Evolutionary conservation across 2,113 vertebrate genomes (phyloP).

Genomic region (Cynocephalus volans): DNA sequence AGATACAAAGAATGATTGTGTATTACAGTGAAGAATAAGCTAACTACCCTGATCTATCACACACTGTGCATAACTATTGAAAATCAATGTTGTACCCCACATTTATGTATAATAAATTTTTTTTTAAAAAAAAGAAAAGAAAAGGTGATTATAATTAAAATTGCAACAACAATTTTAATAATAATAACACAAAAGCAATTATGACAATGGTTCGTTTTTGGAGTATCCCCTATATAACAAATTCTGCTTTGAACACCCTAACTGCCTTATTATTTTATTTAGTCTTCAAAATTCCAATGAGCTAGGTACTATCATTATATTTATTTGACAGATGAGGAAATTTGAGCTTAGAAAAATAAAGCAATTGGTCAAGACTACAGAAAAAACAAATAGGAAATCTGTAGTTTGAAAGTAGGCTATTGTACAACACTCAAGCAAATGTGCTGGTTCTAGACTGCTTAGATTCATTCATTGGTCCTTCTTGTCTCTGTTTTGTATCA

Average conservation of each 20-base stretch:
- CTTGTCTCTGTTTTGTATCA: neutral
- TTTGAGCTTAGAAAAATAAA: neutral
- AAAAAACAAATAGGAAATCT: neutral
- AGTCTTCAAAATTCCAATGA: neutral
- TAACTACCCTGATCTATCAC: no score
- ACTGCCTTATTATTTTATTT: neutral
- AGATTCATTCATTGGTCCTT: neutral
- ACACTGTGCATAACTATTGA: no score
- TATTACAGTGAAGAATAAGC: no score
- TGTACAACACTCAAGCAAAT: neutral
- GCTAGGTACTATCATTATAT: neutral
- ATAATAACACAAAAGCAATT: conserved; percentile 17
- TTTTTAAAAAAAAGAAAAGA: neutral
- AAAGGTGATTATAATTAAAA: neutral
- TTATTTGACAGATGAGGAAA: neutral
- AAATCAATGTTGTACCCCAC: no score
- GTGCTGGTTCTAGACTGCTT: neutral
- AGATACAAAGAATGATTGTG: no score
- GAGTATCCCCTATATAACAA: neutral
- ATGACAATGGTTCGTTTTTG: neutral
- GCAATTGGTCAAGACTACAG: neutral
- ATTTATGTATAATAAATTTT: no score
- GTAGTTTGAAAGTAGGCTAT: neutral
- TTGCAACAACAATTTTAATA: conserved; percentile 19
- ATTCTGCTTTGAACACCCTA: neutral